These are phyloP conservation scores for Hirundo rustica DNA, from an alignment of 2,797 vertebrate species.

Conservation along the genomic window DNA sequence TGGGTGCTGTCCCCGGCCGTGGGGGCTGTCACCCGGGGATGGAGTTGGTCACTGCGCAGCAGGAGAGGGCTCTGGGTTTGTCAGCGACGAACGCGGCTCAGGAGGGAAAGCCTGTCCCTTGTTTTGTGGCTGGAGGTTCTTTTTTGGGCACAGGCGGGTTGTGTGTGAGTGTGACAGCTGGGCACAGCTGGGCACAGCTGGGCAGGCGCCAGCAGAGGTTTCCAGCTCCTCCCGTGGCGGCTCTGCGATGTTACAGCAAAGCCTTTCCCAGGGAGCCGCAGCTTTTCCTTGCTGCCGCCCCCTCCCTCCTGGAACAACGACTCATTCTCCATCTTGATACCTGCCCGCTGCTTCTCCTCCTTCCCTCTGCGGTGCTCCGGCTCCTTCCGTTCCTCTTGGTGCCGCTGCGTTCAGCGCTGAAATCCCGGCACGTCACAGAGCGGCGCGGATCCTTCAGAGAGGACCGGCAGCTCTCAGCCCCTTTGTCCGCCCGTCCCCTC, in stretches of 20 bases:
- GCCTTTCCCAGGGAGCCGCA: neutral
- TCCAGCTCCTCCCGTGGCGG: neutral
- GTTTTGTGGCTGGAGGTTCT: neutral
- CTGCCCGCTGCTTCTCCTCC: neutral
- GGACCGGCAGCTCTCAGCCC: neutral
- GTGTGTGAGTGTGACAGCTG: neutral
- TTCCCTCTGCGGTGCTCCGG: neutral
- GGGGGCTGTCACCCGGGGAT: neutral
- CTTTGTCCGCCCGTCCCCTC: neutral
- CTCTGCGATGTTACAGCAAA: neutral
- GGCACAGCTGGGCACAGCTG: neutral
- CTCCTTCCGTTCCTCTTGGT: neutral
- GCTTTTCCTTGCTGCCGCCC: neutral
- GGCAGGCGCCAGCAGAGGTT: neutral
- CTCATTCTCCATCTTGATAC: neutral
- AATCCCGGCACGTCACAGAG: neutral
- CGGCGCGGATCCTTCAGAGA: neutral
- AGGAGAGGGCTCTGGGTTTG: neutral
- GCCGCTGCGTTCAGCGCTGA: neutral
- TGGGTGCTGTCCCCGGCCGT: neutral
- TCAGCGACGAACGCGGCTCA: rapidly evolving
- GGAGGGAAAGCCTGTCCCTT: neutral
- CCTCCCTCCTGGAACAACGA: neutral
- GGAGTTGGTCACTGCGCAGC: rapidly evolving
- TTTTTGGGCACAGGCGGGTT: neutral